These are phyloP conservation scores for Lordiphosa mommai DNA, from an alignment of 1,140 invertebrate genomes.

Conservation along the genomic window DNA sequence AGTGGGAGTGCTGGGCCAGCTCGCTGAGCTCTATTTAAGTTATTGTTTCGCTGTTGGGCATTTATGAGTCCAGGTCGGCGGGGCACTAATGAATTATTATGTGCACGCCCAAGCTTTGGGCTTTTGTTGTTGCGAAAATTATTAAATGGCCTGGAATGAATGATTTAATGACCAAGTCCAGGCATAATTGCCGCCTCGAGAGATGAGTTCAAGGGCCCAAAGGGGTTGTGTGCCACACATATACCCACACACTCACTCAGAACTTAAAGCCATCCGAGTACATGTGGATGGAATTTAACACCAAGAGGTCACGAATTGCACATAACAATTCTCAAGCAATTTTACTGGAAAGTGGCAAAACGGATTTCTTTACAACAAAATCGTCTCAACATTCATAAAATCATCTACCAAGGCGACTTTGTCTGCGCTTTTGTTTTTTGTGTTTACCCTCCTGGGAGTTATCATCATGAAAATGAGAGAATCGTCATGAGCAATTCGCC, in stretches of 20 bases:
- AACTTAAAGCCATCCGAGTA: slow-evolving; percentile 22
- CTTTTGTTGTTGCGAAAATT: slow-evolving; percentile 58
- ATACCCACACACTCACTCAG: background rate
- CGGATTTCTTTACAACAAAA: slow-evolving; percentile 58
- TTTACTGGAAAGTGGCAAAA: slow-evolving; percentile 60
- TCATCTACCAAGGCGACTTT: slow-evolving; percentile 28
- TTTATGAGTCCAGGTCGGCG: slow-evolving; percentile 48
- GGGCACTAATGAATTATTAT: slow-evolving; percentile 71
- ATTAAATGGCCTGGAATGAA: slow-evolving; percentile 78
- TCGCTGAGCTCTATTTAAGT: slow-evolving; percentile 52
- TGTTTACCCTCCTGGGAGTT: slow-evolving; percentile 37
- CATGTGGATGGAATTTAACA: background rate
- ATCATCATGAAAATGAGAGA: slow-evolving; percentile 49
- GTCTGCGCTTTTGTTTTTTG: slow-evolving; percentile 9
- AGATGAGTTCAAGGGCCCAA: slow-evolving; percentile 45
- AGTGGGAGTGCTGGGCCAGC: too few relatives aligned
- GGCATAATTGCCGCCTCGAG: slow-evolving; percentile 55
- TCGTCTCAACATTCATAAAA: slow-evolving; percentile 57
- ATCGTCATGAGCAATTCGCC: slow-evolving; percentile 45
- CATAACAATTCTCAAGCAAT: slow-evolving; percentile 65
- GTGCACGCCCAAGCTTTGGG: slow-evolving; percentile 37
- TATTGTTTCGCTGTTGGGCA: slow-evolving; percentile 56
- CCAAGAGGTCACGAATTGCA: slow-evolving; percentile 40
- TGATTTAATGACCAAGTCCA: slow-evolving; percentile 70
- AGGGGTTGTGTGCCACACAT: slow-evolving; percentile 38